These are phyloP conservation scores for Drosophila leontia DNA, from an alignment of 1,140 invertebrate species.

Conservation along the genomic window DNA sequence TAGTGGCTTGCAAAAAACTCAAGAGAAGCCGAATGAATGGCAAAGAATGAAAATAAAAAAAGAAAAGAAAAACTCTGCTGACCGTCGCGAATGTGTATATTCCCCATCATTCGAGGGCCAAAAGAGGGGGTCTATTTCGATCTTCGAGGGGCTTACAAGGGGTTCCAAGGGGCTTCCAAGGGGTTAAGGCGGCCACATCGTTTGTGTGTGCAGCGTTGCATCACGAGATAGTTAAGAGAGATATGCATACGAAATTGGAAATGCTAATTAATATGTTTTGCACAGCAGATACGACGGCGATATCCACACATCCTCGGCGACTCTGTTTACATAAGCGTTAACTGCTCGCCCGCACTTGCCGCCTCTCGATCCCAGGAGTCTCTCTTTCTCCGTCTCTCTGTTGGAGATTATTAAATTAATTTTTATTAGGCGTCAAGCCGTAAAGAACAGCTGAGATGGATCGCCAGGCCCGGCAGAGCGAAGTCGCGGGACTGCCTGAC, in stretches of 20 bases:
- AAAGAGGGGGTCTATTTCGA: conserved; percentile 9
- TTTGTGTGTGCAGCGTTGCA: conserved; percentile 75
- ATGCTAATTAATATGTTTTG: conserved; percentile 84
- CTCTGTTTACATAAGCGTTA: conserved; percentile 78
- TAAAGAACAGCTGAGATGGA: conserved; percentile 75
- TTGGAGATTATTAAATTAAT: conserved; percentile 76
- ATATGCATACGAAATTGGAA: conserved; percentile 81
- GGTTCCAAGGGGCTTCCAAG: neutral
- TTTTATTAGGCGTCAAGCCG: conserved; percentile 82
- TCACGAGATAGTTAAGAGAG: conserved; percentile 75
- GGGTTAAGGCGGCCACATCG: conserved; percentile 26
- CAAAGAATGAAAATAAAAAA: conserved; percentile 28
- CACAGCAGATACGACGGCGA: conserved; percentile 71
- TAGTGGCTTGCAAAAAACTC: conserved; percentile 30
- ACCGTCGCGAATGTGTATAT: conserved; percentile 53
- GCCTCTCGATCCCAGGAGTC: neutral
- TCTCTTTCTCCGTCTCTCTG: neutral
- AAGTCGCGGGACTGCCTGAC: conserved; percentile 17
- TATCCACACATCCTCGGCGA: conserved; percentile 61
- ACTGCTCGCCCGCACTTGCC: conserved; percentile 56
- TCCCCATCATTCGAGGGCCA: conserved; percentile 17
- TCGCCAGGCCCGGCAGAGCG: conserved; percentile 9
- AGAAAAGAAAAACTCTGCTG: conserved; percentile 41
- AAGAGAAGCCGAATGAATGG: conserved; percentile 34
- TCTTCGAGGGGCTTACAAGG: neutral